Evolutionary conservation across 2,797 vertebrate species (phyloP).

Genomic region (Chaenodraco wilsoni): DNA sequence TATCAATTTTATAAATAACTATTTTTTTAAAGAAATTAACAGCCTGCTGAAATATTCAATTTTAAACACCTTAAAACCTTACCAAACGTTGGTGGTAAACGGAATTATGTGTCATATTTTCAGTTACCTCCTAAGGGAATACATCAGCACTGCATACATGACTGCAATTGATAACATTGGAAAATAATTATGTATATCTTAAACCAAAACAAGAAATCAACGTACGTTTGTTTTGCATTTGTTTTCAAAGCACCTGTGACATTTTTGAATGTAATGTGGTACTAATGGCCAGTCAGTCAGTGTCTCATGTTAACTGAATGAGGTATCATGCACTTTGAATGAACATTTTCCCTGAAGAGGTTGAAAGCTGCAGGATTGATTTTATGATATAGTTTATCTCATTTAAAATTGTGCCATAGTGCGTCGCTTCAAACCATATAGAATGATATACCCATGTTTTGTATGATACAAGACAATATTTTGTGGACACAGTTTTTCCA

Average conservation of each 20-base stretch:
- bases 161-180: slow-evolving; percentile 64
- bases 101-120: slow-evolving; percentile 60
- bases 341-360: slow-evolving; percentile 63
- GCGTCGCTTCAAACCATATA: slow-evolving; percentile 58
- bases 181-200: slow-evolving; percentile 41
- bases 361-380: slow-evolving; percentile 65
- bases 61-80: slow-evolving; percentile 58
- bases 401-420: slow-evolving; percentile 61
- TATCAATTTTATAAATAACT: slow-evolving; percentile 70
- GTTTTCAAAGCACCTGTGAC: slow-evolving; percentile 55
- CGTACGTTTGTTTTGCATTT: slow-evolving; percentile 36
- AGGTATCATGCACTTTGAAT: slow-evolving; percentile 81
- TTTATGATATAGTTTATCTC: slow-evolving; percentile 55
- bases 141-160: slow-evolving; percentile 57
- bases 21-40: slow-evolving; percentile 69
- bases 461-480: slow-evolving; percentile 68
- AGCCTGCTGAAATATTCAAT: slow-evolving; percentile 78
- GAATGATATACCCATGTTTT: slow-evolving; percentile 55
- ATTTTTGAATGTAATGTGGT: slow-evolving; percentile 80
- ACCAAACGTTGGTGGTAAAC: slow-evolving; percentile 48
- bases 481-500: slow-evolving; percentile 69
- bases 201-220: slow-evolving; percentile 58
- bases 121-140: slow-evolving; percentile 70
- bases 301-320: slow-evolving; percentile 65
- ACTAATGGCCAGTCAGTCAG: slow-evolving; percentile 65